Percentiles rank a stretch among this genome's conserved stretches.
These are phyloP conservation scores for Melierax canorus DNA, from an alignment of 2,113 vertebrate genomes.

Conservation along the genomic window DNA sequence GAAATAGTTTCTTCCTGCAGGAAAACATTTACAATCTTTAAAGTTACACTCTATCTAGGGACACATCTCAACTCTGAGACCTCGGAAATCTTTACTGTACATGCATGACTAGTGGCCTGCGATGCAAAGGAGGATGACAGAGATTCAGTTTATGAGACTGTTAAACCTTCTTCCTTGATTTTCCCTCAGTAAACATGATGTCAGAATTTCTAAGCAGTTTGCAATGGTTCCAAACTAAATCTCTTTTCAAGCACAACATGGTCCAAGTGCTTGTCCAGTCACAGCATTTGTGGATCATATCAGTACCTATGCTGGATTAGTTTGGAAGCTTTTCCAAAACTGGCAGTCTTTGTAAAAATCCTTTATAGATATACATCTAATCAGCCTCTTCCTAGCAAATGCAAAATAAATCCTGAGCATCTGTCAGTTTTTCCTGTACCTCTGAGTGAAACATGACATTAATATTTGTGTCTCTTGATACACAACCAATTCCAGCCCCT, in stretches of 20 bases:
- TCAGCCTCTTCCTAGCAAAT: neutral
- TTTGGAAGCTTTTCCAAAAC: constrained; percentile 5
- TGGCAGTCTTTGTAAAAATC: neutral
- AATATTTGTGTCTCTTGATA: neutral
- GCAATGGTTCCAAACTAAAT: neutral
- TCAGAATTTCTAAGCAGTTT: neutral
- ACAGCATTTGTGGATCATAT: neutral
- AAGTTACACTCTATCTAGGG: neutral
- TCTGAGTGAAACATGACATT: neutral
- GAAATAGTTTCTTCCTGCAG: neutral
- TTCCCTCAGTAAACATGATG: neutral
- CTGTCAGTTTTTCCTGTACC: neutral
- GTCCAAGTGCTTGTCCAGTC: neutral
- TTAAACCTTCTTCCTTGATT: neutral
- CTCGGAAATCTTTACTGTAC: neutral
- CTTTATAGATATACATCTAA: neutral
- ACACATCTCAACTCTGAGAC: neutral
- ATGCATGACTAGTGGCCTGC: neutral
- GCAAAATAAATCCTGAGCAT: neutral
- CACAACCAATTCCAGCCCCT: neutral
- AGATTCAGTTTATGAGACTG: neutral
- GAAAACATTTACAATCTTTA: neutral
- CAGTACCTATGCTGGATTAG: neutral
- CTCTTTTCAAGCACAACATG: neutral
- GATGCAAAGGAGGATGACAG: neutral